These are phyloP conservation scores for Euschistus heros DNA, from an alignment of 1,140 invertebrate genomes.

Conservation along the genomic window DNA sequence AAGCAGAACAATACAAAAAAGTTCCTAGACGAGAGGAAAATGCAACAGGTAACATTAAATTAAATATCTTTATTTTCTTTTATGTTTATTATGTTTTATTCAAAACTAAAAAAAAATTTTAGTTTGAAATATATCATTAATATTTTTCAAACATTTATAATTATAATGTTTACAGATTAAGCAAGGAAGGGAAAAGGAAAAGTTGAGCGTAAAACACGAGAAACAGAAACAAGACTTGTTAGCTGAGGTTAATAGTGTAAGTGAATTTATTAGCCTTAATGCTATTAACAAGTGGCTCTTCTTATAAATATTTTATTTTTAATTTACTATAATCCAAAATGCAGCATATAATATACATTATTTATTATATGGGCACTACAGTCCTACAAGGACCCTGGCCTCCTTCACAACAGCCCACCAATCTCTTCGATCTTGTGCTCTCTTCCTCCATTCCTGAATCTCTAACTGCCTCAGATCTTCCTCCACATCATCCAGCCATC, in stretches of 20 bases:
- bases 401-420: neutral
- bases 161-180: conserved; percentile 53
- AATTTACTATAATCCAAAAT: neutral
- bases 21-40: conserved; percentile 93
- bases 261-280: too few species aligned
- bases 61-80: neutral
- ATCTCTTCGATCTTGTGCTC: too few species aligned
- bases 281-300: too few species aligned
- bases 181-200: conserved; percentile 87
- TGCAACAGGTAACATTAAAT: conserved; percentile 38
- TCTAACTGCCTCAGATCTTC: too few species aligned
- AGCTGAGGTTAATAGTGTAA: conserved; percentile 84
- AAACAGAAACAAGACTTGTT: conserved; percentile 84
- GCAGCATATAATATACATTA: neutral
- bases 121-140: conserved; percentile 33
- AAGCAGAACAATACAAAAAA: conserved; percentile 99
- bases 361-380: neutral
- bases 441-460: too few species aligned
- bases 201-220: conserved; percentile 80
- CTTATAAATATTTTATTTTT: neutral
- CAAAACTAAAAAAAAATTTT: neutral
- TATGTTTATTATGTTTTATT: conserved; percentile 1
- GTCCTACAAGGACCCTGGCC: neutral
- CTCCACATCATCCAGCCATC: too few species aligned
- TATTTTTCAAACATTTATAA: conserved; percentile 35